Percentiles rank a stretch among this genome's conserved stretches.
Conservation (phyloP, 2,113 vertebrate species). For the Rhinopomastus cyanomelas region DNA sequence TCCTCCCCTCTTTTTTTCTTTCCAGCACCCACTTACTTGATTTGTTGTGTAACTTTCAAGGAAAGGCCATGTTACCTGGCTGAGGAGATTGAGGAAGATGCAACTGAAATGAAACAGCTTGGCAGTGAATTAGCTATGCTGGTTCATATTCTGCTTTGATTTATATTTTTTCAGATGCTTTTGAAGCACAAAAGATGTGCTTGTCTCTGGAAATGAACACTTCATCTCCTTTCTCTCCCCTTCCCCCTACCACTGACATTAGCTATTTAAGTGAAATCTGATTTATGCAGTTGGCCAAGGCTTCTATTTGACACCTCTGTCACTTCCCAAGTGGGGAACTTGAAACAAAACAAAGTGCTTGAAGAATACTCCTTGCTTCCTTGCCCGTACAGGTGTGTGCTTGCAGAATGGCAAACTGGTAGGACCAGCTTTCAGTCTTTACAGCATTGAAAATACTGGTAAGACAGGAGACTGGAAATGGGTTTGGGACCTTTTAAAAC, state of each 20-base stretch:
- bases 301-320: background rate
- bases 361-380: background rate
- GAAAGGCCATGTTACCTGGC: conserved; percentile 61
- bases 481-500: background rate
- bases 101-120: conserved; percentile 45
- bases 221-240: conserved; percentile 26
- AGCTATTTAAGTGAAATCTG: conserved; percentile 40
- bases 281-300: conserved; percentile 53
- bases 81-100: conserved; percentile 45
- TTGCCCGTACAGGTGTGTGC: background rate
- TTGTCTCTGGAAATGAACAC: conserved; percentile 17
- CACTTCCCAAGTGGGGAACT: background rate
- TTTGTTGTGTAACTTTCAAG: conserved; percentile 68
- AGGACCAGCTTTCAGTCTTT: background rate
- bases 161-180: conserved; percentile 57
- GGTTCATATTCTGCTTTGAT: conserved; percentile 64
- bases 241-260: background rate
- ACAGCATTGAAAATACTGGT: background rate
- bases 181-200: conserved; percentile 43
- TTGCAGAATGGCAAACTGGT: background rate
- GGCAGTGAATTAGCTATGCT: conserved; percentile 36
- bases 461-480: background rate
- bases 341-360: background rate
- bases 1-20: background rate
- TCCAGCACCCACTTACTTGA: conserved; percentile 38